A percentile compares a stretch with the other conserved stretches of the same genome.
Evolutionary conservation across 2,797 vertebrate species (phyloP).

Genomic region (Spea hammondii): DNA sequence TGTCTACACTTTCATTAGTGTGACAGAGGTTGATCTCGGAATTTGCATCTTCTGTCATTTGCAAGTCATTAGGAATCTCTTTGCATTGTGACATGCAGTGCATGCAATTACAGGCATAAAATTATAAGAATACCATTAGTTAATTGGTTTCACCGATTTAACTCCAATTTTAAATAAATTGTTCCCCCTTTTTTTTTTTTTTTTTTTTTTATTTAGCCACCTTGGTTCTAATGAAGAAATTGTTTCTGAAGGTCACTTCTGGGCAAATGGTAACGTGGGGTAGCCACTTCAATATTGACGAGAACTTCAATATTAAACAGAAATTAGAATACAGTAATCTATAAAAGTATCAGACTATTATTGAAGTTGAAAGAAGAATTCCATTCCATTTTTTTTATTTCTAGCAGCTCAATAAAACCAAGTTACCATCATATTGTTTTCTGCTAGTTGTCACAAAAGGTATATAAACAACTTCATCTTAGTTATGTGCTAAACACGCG

Average conservation of each 20-base stretch:
- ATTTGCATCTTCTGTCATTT: slow-evolving; percentile 47
- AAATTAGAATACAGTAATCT: no score
- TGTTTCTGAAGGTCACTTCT: not conserved
- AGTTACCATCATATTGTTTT: no score
- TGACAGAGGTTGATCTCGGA: slow-evolving; percentile 14
- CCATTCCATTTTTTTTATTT: no score
- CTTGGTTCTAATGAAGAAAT: not conserved
- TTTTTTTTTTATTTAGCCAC: not conserved
- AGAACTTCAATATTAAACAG: not conserved
- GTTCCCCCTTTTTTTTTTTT: slow-evolving; percentile 16
- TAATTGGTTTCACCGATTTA: slow-evolving; percentile 50
- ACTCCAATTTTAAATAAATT: slow-evolving; percentile 22
- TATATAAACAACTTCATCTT: no score
- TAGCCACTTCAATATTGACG: not conserved
- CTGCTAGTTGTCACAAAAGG: no score
- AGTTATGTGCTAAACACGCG: no score
- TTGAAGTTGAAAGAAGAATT: no score
- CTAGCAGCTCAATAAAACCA: no score
- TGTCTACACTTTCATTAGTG: slow-evolving; percentile 38
- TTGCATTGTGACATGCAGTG: slow-evolving; percentile 38
- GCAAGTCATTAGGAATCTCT: slow-evolving; percentile 48
- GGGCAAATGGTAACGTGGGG: not conserved
- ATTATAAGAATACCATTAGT: slow-evolving; percentile 50
- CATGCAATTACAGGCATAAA: slow-evolving; percentile 44
- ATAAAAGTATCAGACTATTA: no score